Conservation (phyloP, 2,113 vertebrate genomes). For the Brienomyrus longianalis region DNA sequence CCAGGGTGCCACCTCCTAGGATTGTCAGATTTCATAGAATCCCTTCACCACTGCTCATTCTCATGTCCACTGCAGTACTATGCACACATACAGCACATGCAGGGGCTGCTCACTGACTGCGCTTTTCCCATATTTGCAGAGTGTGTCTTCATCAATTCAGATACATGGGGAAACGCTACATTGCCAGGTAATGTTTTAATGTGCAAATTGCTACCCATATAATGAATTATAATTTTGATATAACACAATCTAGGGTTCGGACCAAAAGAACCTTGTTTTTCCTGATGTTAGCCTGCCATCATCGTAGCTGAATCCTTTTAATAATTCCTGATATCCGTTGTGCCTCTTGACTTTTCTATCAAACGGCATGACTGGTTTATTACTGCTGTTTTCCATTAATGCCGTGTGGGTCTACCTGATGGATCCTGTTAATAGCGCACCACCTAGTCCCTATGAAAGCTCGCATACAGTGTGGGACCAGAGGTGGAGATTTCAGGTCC, state of each 20-base stretch:
- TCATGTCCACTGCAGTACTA: neutral
- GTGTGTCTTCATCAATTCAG: conserved; percentile 96
- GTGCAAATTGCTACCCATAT: neutral
- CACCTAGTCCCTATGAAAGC: neutral
- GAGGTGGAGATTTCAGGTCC: no score
- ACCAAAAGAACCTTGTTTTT: neutral
- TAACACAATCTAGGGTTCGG: neutral
- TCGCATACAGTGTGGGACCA: neutral
- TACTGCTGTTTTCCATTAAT: neutral
- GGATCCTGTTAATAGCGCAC: no score
- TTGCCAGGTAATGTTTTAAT: conserved; percentile 81
- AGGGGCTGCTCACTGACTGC: neutral
- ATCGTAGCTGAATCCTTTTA: neutral
- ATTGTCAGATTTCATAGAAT: neutral
- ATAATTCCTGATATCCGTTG: neutral
- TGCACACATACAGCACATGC: neutral
- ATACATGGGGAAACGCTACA: conserved; percentile 97
- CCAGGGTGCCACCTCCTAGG: neutral
- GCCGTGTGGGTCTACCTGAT: neutral
- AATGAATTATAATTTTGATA: neutral
- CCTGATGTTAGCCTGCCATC: neutral
- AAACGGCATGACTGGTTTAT: neutral
- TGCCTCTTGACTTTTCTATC: neutral
- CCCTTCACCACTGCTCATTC: neutral
- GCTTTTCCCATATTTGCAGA: conserved; percentile 57